Conservation (phyloP, 2,888 invertebrate genomes). For the Sminthurinus aureus region DNA sequence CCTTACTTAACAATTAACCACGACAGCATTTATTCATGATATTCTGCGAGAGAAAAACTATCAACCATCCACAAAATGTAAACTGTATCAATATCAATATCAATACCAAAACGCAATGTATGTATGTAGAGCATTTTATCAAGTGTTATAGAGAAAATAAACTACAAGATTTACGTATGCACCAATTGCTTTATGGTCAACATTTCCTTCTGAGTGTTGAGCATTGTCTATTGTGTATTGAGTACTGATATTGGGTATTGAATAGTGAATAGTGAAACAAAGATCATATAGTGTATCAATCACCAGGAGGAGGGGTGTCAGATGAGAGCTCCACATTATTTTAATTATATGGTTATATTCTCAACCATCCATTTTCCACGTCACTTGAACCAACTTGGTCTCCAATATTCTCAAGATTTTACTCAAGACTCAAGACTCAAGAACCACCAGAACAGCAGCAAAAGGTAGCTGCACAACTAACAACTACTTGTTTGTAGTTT, state of each 20-base stretch:
- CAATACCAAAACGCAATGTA: too few species aligned
- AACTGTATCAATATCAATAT: background rate
- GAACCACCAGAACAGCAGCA: constrained; percentile 10
- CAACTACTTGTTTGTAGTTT: background rate
- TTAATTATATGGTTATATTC: constrained; percentile 46
- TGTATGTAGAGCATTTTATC: too few species aligned
- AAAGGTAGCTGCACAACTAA: background rate
- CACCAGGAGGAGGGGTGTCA: constrained; percentile 43
- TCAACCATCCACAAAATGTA: background rate
- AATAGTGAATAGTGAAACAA: background rate
- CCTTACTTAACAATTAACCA: constrained; percentile 32
- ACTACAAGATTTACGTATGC: too few species aligned
- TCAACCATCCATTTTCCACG: constrained; percentile 43
- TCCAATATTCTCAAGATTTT: constrained; percentile 35
- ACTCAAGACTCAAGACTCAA: background rate
- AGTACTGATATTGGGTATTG: too few species aligned
- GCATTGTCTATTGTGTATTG: too few species aligned
- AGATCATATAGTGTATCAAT: constrained; percentile 40
- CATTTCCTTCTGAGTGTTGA: too few species aligned
- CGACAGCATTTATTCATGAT: constrained; percentile 21
- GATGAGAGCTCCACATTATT: constrained; percentile 51
- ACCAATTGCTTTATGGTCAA: too few species aligned
- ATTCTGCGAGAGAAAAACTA: background rate
- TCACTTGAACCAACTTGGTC: constrained; percentile 36
- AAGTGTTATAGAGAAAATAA: too few species aligned